Conservation (phyloP, 2,797 vertebrate genomes). For the Gymnocypris eckloni region DNA sequence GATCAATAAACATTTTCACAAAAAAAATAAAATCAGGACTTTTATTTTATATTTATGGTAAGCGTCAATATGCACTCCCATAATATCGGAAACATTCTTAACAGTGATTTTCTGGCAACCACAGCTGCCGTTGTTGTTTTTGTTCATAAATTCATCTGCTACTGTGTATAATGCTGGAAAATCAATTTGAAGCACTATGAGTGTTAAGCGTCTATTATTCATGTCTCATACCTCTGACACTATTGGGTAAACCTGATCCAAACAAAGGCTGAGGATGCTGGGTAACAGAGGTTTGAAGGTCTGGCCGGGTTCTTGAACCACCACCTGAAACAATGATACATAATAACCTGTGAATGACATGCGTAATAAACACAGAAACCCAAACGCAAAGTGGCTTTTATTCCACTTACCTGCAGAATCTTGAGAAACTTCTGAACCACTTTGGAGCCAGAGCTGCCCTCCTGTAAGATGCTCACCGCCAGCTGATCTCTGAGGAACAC, state of each 20-base stretch:
- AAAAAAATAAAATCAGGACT: too few species aligned
- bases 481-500: conserved; percentile 87
- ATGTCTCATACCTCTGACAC: conserved; percentile 87
- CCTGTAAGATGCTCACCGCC: conserved; percentile 94
- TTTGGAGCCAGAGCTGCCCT: conserved; percentile 92
- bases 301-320: conserved; percentile 97
- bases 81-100: background rate
- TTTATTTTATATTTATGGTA: too few species aligned
- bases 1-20: too few species aligned
- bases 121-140: background rate
- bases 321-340: conserved; percentile 79
- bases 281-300: conserved; percentile 97
- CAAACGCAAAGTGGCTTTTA: background rate
- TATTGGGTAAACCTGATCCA: conserved; percentile 98
- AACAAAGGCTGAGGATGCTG: conserved; percentile 93
- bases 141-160: background rate
- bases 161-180: background rate
- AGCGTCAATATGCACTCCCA: too few species aligned
- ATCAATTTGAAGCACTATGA: background rate
- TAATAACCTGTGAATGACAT: background rate
- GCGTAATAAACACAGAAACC: background rate
- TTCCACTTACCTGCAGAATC: conserved; percentile 85
- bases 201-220: background rate
- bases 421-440: conserved; percentile 98
- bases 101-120: background rate